These are phyloP conservation scores for Bucorvus abyssinicus DNA, from an alignment of 2,797 vertebrate genomes.

Conservation along the genomic window DNA sequence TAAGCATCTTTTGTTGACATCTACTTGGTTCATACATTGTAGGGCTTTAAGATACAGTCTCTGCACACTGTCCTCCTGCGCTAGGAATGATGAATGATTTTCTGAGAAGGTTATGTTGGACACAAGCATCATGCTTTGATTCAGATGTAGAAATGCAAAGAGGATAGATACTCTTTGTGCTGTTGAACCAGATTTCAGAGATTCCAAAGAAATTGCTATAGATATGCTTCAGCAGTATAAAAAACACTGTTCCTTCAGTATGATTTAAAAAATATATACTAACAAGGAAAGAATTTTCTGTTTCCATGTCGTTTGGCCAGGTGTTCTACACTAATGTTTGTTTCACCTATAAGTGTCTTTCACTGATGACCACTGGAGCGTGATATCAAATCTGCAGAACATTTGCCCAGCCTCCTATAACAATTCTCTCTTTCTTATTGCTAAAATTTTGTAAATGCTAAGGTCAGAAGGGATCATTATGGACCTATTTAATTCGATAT, in stretches of 20 bases:
- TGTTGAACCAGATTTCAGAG: not conserved
- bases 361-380: not conserved
- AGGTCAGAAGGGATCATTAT: not conserved
- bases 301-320: not conserved
- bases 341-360: not conserved
- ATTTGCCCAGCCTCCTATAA: not conserved
- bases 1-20: rapidly evolving
- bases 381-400: not conserved
- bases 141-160: not conserved
- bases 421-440: not conserved
- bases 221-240: not conserved
- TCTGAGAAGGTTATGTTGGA: not conserved
- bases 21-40: not conserved
- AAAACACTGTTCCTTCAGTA: not conserved
- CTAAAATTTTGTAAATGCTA: not conserved
- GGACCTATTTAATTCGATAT: not conserved
- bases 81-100: not conserved
- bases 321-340: not conserved
- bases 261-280: not conserved
- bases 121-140: not conserved
- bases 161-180: not conserved
- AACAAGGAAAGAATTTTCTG: not conserved
- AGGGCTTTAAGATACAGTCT: not conserved
- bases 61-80: not conserved
- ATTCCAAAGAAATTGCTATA: not conserved